Evolutionary conservation across 2,888 invertebrate genomes (phyloP), one percentile per base, ranked within the genome.

Genomic region (Coelogynopora nodosa): DNA sequence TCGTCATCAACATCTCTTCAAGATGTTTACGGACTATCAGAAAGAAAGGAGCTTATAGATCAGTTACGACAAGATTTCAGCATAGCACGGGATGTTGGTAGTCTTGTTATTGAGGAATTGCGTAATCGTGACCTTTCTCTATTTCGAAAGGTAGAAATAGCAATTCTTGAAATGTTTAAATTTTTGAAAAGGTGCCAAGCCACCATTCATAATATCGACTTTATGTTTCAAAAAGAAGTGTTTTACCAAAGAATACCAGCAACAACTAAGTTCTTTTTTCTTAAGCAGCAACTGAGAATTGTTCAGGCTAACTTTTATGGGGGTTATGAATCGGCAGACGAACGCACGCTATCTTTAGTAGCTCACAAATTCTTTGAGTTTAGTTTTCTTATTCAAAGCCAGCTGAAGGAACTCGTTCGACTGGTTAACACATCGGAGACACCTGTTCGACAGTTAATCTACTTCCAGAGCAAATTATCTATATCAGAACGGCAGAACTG

Each of bases 321-420:
- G 5, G 82, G 82, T 18, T 82, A 31, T 28, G 10, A 27, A 23
- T 82, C 82, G 10, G 82, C 82, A 2, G 82, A 82, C 27, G 82
- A 82, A 28, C 2, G 82, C 2, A 82, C 82, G 18, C 27, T 82
- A 2, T 30, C 82, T 29, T 13, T 82, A 2, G 82, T 82, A 2
- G 2, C 82, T 1, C 82, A 82, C 82, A 30, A 31, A 13, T 82
- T 82, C 29, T 82, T 31, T 23, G 82, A 82, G 31, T 82, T 82
- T 29, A 2, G 23, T 26, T 74, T 23, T 26, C 2, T 74, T 23
- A 23, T 74, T 26, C 10, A 26, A 23, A 26, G 27, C 2, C 74
- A 74, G 27, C 5, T 74, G 2, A 74, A 74, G 23, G 27, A 13
- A 26, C 74, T 74, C 18, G 18, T 26, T 2, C 5, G 23, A 2